These are phyloP conservation scores for Argyrosomus japonicus DNA, from an alignment of 2,113 vertebrate genomes.

Conservation along the genomic window DNA sequence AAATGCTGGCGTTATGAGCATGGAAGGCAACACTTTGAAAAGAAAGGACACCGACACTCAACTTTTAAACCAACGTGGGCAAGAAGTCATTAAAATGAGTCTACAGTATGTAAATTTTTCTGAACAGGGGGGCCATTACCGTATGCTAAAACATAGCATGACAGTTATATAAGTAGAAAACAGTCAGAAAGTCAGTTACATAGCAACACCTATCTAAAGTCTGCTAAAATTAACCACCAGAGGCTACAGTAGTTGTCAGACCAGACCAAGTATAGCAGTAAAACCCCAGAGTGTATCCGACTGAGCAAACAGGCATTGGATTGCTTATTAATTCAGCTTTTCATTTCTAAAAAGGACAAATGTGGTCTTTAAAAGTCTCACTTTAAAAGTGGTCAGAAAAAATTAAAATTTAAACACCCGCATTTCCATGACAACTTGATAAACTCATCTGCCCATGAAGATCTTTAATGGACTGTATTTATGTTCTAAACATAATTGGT, in stretches of 20 bases:
- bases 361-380: not conserved
- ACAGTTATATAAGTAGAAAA: not conserved
- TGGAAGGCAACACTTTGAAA: not conserved
- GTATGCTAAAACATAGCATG: not conserved
- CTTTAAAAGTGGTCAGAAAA: not conserved
- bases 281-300: not conserved
- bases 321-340: not conserved
- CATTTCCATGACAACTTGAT: too few relatives aligned
- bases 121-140: not conserved
- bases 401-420: not conserved
- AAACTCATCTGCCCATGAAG: not conserved
- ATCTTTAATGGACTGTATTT: not conserved
- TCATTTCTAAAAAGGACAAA: not conserved
- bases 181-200: not conserved
- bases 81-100: not conserved
- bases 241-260: not conserved
- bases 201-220: not conserved
- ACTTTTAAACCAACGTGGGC: not conserved
- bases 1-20: not conserved
- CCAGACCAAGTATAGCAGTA: not conserved
- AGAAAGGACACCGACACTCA: not conserved
- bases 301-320: not conserved
- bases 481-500: not conserved
- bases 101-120: too few relatives aligned
- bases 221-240: not conserved